Evolutionary conservation across 2,113 vertebrate genomes (phyloP).

Genomic region (Orcinus orca): DNA sequence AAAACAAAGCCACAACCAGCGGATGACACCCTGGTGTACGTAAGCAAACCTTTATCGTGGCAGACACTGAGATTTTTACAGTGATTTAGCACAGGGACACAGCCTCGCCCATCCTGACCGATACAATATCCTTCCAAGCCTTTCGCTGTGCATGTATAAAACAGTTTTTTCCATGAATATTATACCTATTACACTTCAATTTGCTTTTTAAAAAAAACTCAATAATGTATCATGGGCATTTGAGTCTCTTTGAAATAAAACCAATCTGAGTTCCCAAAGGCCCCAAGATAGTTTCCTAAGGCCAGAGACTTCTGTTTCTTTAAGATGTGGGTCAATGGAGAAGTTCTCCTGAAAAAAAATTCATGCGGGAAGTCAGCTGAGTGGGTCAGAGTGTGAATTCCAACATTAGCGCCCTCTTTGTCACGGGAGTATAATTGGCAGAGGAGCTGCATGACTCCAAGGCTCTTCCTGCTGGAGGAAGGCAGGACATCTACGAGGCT

Average conservation of each 20-base stretch:
- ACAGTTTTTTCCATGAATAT: not conserved
- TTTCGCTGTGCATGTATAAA: not conserved
- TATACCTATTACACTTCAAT: not conserved
- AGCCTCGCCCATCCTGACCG: not conserved
- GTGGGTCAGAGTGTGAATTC: not conserved
- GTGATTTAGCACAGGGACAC: not conserved
- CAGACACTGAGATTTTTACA: not conserved
- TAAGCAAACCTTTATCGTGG: not conserved
- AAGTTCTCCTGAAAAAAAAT: not conserved
- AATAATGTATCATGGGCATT: not conserved
- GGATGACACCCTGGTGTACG: not conserved
- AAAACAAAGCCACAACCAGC: not conserved
- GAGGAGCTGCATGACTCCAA: not conserved
- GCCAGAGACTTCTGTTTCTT: not conserved
- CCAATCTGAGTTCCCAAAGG: not conserved
- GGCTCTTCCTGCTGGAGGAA: conserved; percentile 22
- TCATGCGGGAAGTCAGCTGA: not conserved
- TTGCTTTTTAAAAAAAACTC: not conserved
- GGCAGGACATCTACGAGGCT: not conserved
- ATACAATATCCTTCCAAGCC: not conserved
- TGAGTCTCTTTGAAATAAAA: not conserved
- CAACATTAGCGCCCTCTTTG: no score
- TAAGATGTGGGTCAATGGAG: not conserved
- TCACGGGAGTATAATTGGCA: not conserved
- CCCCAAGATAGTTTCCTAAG: not conserved